A percentile compares a stretch with the other conserved stretches of the same genome.
Conservation (phyloP, 1,140 invertebrate species). For the Pseudobourletiella spinata region DNA sequence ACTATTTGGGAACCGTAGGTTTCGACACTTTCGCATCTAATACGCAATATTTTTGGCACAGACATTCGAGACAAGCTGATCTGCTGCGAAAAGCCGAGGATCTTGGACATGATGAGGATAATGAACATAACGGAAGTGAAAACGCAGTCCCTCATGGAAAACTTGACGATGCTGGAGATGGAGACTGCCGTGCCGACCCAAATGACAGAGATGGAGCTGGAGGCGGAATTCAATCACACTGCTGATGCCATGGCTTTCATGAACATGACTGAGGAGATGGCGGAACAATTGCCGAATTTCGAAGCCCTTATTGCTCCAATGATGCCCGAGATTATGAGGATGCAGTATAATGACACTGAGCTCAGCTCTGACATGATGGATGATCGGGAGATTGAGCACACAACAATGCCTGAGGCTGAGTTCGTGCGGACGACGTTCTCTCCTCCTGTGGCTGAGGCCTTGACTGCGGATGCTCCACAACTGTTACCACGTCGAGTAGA, state of each 20-base stretch:
- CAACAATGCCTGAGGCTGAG: not conserved
- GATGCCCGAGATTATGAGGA: not conserved
- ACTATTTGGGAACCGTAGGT: too few species aligned
- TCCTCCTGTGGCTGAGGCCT: not conserved
- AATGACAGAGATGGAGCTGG: not conserved
- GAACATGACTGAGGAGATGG: not conserved
- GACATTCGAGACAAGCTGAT: conserved; percentile 1
- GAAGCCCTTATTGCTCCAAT: not conserved
- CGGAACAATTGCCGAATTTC: not conserved
- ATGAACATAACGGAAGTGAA: not conserved
- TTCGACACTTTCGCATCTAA: too few species aligned
- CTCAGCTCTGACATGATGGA: not conserved
- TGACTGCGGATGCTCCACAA: not conserved
- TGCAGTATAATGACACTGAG: not conserved
- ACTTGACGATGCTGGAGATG: conserved; percentile 1
- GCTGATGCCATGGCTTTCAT: not conserved
- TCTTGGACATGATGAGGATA: not conserved
- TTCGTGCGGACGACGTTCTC: not conserved
- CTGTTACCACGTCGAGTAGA: not conserved
- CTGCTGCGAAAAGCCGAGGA: not conserved
- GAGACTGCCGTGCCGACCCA: not conserved
- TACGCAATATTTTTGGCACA: too few species aligned
- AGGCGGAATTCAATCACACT: not conserved
- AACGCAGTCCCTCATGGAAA: not conserved
- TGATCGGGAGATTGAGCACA: not conserved